Percentiles rank a stretch among this genome's conserved stretches.
phyloP scores from a whole-genome alignment of 1,140 invertebrate species.

The Antheraea mylitta region DNA sequence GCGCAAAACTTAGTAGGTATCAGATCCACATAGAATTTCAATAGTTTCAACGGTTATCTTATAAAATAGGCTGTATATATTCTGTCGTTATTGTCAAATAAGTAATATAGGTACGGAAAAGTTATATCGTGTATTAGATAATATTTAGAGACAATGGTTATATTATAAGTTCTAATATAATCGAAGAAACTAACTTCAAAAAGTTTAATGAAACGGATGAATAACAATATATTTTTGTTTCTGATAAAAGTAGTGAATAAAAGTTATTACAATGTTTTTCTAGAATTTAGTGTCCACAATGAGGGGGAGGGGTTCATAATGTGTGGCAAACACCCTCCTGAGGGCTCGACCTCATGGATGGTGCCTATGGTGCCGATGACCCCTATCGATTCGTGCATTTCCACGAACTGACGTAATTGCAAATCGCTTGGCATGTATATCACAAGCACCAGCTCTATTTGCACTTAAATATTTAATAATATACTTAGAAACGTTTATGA shows the following conservation, averaged over 20 bases:
- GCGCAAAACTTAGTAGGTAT: slow-evolving; percentile 1
- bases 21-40: neutral
- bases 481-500: neutral
- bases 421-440: slow-evolving; percentile 32
- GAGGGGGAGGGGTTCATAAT: slow-evolving; percentile 52
- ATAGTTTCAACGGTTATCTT: no score
- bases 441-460: neutral
- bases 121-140: no score
- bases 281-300: slow-evolving; percentile 53
- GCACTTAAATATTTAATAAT: neutral
- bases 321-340: slow-evolving; percentile 55
- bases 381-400: slow-evolving; percentile 68
- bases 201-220: neutral
- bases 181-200: neutral
- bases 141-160: no score
- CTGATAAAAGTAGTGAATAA: slow-evolving; percentile 59
- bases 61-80: no score
- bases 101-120: no score
- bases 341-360: slow-evolving; percentile 63
- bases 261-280: slow-evolving; percentile 59
- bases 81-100: no score
- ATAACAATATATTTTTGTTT: slow-evolving; percentile 23
- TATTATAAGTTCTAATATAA: no score
- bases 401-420: slow-evolving; percentile 61
- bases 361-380: slow-evolving; percentile 70